Evolutionary conservation across 2,888 invertebrate species (phyloP), one percentile per base, ranked within the genome.

Genomic region (Eugnorisma glareosa): DNA sequence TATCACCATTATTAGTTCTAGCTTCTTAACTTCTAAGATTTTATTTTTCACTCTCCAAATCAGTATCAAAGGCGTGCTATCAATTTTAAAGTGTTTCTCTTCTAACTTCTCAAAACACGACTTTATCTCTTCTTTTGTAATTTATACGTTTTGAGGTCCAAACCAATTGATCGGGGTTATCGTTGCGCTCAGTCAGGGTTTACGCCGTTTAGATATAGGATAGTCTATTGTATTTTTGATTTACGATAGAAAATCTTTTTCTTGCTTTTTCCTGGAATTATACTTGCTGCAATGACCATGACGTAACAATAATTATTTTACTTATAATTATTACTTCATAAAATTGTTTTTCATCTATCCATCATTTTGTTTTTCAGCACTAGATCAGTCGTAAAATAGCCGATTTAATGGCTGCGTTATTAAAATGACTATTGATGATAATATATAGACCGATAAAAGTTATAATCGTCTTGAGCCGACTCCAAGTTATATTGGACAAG

Each of bases 121-220:
- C 68, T 72, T 82, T 83, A 75, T 79, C 54, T 75, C 1, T 64
- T 80, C 77, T 73, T 15, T 79, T 72, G 40, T 81, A 79, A 87
- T 83, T 80, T 86, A 88, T 88, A 51, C 13, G 48, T 45, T 66
- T 75, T 74, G 31, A 48, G 61, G 61, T 61, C 63, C 51, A 76
- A 77, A 74, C n/a, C 2, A 59, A 45, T 81, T 75, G 35, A 70
- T 75, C 21, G 61, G 35, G 77, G 79, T 85, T 83, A 85, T 83
- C 79, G 7, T 54, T 37, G 57, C 28, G 67, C 79, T 67, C 67
- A 67, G 79, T 75, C 67, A 68, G 10, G 7, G 31, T 35, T 84
- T 75, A 63, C 37, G 1, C 37, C 31, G 1, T 64, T 63, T 15
- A 82, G 59, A 69, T 51, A 37, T 31, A 37, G 0, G 3, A 45